Base-by-base conservation (phyloP, 2,113 vertebrate species). In the Ctenomys sociabilis region DNA sequence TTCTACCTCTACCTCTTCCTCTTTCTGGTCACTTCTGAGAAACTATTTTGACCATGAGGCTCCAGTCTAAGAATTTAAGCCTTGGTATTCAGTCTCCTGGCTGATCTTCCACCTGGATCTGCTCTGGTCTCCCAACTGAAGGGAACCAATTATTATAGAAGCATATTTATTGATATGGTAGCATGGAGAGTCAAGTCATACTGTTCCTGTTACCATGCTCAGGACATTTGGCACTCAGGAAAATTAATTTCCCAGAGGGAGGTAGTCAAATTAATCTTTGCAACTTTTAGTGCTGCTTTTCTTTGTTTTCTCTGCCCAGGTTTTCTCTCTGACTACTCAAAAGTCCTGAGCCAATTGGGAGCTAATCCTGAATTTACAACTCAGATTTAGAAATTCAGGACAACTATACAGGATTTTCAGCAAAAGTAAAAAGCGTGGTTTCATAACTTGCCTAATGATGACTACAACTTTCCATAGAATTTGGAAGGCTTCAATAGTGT, bases 331-430 rank as follows among this genome's bases (percentile, higher is more conserved):
- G 49, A 49, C 19, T 3, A 77, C 13, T 40, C 28, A 2, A 11
- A 70, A 93, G 43, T 21, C 40, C 59, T 24, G 7, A 96, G 13
- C 40, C 57, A 83, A 83, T 57, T 24, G 81, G 45, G 32, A 95
- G 66, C n/a, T 72, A 95, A 26, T 86, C 35, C 1, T 75, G 64
- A 24, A 90, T 86, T 73, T 91, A 28, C 87, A 63, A 89, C 90
- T 93, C 10, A 90, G 35, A 92, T 78, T 84, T 88, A 11, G 93
- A 92, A 80, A n/a, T 85, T 86, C 32, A 35, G 94, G 32, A 40
- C 12, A 82, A 85, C 37, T 10, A 49, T 5, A 40, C 63, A 83
- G 8, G 5, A 75, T 83, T 93, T 59, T 90, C 66, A 85, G 52
- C 17, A 85, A 81, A 83, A 68, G 90, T 16, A 61, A 21, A 80